These are phyloP conservation scores for Australoheros facetus DNA, from an alignment of 2,797 vertebrate genomes.

Conservation along the genomic window DNA sequence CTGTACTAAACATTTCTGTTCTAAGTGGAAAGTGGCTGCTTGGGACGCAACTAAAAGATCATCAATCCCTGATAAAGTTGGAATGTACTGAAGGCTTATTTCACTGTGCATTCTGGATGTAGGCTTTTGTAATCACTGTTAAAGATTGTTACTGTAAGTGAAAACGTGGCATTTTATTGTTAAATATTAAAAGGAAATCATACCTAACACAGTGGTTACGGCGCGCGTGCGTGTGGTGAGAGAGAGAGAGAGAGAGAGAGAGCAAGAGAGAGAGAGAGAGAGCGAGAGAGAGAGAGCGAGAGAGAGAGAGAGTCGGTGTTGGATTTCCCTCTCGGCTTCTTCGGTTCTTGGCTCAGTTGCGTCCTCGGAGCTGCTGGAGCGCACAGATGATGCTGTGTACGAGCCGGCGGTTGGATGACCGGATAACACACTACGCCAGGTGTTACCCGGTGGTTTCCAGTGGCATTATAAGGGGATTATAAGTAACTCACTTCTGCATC, in stretches of 20 bases:
- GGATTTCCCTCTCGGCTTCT: slow-evolving; percentile 26
- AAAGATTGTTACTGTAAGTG: not conserved
- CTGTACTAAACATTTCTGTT: not conserved
- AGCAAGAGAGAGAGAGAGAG: not conserved
- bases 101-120: not conserved
- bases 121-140: not conserved
- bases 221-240: not conserved
- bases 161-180: not conserved
- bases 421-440: not conserved
- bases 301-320: not conserved
- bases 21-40: not conserved
- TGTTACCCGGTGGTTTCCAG: not conserved
- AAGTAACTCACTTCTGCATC: not conserved
- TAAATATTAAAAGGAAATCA: not conserved
- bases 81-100: not conserved
- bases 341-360: slow-evolving; percentile 11
- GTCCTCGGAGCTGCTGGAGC: slow-evolving; percentile 34
- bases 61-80: not conserved
- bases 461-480: slow-evolving; percentile 33
- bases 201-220: not conserved
- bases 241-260: not conserved
- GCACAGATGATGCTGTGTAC: slow-evolving; percentile 30
- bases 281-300: not conserved
- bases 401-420: not conserved
- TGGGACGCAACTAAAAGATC: not conserved